A percentile compares a stretch with the other conserved stretches of the same genome.
These are phyloP conservation scores for Acanthornis magna DNA, from an alignment of 2,797 vertebrate species.

Conservation along the genomic window DNA sequence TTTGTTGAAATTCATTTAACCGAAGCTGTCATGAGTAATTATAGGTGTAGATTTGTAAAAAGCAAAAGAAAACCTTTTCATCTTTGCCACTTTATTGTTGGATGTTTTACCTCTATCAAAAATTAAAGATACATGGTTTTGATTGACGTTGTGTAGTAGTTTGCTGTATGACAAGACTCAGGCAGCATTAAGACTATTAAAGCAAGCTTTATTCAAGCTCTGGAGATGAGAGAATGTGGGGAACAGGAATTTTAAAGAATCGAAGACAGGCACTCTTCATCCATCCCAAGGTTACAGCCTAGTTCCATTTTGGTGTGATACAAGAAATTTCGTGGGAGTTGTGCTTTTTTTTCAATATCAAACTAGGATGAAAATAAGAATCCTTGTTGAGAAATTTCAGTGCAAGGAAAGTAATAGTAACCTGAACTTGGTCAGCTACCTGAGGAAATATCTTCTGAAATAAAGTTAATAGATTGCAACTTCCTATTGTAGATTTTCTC, in stretches of 20 bases:
- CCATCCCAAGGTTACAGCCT: not conserved
- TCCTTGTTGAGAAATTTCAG: not conserved
- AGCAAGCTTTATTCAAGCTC: not conserved
- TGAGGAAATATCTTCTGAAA: not conserved
- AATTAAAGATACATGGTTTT: not conserved
- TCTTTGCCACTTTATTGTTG: not conserved
- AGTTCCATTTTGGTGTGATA: not conserved
- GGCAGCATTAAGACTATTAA: not conserved
- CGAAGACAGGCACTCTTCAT: not conserved
- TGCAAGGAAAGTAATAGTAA: not conserved
- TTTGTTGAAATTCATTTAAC: conserved; percentile 32
- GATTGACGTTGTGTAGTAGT: not conserved
- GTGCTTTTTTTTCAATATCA: not conserved
- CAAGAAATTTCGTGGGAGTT: not conserved
- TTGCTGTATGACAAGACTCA: not conserved
- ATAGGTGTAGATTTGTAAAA: not conserved
- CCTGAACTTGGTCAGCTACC: not conserved
- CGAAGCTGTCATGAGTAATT: conserved; percentile 8
- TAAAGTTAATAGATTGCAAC: not conserved
- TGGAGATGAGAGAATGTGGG: not conserved
- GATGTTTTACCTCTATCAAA: not conserved
- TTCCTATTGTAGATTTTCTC: not conserved
- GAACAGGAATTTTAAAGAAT: not conserved
- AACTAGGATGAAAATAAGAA: not conserved
- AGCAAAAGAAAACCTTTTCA: not conserved